phyloP scores from a whole-genome alignment of 2,888 invertebrate genomes.

The Drosophila conformis region DNA sequence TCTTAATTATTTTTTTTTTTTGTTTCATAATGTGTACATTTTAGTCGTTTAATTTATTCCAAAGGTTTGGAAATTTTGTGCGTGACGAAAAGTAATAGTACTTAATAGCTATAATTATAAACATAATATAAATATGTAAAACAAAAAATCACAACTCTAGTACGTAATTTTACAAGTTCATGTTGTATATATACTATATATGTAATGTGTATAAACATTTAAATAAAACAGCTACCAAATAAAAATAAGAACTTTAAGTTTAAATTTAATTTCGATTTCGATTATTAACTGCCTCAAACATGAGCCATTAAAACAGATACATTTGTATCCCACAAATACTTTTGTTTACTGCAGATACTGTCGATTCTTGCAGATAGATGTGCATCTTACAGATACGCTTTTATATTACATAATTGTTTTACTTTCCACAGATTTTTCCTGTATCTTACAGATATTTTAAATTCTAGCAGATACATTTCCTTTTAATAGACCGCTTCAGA shows the following conservation, averaged over 20 bases:
- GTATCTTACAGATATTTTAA: not conserved
- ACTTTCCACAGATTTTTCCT: not conserved
- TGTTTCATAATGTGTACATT: constrained; percentile 78
- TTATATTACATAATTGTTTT: not conserved
- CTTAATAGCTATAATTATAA: constrained; percentile 75
- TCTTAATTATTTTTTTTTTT: constrained; percentile 37
- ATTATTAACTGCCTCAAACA: not conserved
- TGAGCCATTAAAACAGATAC: not conserved
- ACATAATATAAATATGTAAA: constrained; percentile 32
- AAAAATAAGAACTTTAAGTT: constrained; percentile 26
- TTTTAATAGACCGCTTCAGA: not conserved
- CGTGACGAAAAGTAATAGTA: constrained; percentile 73
- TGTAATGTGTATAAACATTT: constrained; percentile 67
- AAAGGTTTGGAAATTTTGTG: constrained; percentile 75
- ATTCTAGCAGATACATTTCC: too few relatives aligned
- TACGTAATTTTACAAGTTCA: constrained; percentile 73
- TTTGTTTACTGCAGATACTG: not conserved
- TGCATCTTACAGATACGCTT: not conserved
- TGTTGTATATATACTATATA: constrained; percentile 75
- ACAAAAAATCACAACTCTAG: constrained; percentile 53
- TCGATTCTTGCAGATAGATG: not conserved
- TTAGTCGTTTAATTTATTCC: constrained; percentile 80
- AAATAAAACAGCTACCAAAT: constrained; percentile 80
- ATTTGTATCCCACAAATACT: not conserved
- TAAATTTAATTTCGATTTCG: constrained; percentile 11